These are phyloP conservation scores for Forpus xanthops DNA, from an alignment of 2,797 vertebrate genomes.

Conservation along the genomic window DNA sequence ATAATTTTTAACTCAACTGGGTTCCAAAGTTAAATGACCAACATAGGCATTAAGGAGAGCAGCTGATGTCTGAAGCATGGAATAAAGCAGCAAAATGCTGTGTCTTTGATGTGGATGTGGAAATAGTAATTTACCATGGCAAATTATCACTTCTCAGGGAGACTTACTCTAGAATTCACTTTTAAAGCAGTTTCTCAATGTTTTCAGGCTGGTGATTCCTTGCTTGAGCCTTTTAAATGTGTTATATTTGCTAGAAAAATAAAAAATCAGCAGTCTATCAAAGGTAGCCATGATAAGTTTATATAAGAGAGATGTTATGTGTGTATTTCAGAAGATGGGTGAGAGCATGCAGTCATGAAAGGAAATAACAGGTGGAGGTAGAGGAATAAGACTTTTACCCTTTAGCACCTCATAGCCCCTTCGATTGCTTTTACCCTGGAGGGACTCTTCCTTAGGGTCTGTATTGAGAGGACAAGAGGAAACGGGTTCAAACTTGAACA, in stretches of 20 bases:
- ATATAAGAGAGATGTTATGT: background rate
- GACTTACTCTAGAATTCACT: background rate
- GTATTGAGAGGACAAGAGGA: too few relatives aligned
- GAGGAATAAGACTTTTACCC: background rate
- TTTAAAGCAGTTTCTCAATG: background rate
- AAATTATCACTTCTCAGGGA: background rate
- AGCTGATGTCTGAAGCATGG: background rate
- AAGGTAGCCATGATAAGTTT: background rate
- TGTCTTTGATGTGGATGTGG: background rate
- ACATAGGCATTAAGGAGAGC: background rate
- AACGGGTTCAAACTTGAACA: too few relatives aligned
- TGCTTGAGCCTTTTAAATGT: background rate
- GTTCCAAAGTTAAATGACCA: background rate
- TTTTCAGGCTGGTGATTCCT: background rate
- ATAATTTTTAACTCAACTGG: background rate
- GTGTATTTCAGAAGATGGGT: background rate
- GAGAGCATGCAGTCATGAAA: background rate
- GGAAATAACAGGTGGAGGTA: background rate
- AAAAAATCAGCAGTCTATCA: background rate
- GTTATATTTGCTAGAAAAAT: background rate
- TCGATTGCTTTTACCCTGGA: background rate
- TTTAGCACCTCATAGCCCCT: background rate
- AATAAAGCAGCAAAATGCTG: background rate
- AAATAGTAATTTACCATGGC: background rate
- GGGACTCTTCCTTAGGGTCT: too few relatives aligned